Evolutionary conservation across 2,888 invertebrate species (phyloP).

Genomic region (Elmis aenea): DNA sequence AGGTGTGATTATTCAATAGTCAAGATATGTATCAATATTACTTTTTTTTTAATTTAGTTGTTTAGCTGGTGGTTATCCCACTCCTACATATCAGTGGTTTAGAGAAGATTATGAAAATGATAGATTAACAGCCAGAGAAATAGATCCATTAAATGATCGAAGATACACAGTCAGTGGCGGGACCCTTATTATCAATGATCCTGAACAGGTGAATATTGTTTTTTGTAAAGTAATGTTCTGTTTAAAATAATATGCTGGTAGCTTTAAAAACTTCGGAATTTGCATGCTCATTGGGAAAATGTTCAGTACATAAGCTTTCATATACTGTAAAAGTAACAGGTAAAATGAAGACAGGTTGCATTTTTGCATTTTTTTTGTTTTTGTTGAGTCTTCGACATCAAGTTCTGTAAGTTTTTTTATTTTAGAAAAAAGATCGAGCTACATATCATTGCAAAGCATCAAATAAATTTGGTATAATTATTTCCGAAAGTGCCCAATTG

Average conservation of each 20-base stretch:
- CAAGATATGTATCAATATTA: constrained; percentile 4
- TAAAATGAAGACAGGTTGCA: no score
- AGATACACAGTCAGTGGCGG: constrained; percentile 89
- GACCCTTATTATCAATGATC: constrained; percentile 80
- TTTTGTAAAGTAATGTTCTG: constrained; percentile 1
- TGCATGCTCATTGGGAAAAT: constrained; percentile 3
- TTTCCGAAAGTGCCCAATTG: constrained; percentile 81
- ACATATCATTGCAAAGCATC: constrained; percentile 87
- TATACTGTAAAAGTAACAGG: no score
- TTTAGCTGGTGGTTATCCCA: constrained; percentile 81
- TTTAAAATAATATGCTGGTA: constrained; percentile 2
- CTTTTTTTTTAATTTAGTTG: constrained; percentile 52
- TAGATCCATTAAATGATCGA: constrained; percentile 69
- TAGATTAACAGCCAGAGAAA: constrained; percentile 62
- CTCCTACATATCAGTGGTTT: constrained; percentile 87
- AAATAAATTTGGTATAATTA: constrained; percentile 84
- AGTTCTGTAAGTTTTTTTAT: constrained; percentile 13
- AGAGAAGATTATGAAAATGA: constrained; percentile 82
- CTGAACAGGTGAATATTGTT: constrained; percentile 54
- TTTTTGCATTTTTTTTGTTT: no score
- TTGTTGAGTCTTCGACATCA: not conserved
- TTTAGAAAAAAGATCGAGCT: constrained; percentile 70
- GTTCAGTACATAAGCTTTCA: no score
- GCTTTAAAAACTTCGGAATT: constrained; percentile 5
- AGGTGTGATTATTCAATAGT: no score